Evolutionary conservation across 2,888 invertebrate genomes (phyloP).

Genomic region (Malacosoma neustria): DNA sequence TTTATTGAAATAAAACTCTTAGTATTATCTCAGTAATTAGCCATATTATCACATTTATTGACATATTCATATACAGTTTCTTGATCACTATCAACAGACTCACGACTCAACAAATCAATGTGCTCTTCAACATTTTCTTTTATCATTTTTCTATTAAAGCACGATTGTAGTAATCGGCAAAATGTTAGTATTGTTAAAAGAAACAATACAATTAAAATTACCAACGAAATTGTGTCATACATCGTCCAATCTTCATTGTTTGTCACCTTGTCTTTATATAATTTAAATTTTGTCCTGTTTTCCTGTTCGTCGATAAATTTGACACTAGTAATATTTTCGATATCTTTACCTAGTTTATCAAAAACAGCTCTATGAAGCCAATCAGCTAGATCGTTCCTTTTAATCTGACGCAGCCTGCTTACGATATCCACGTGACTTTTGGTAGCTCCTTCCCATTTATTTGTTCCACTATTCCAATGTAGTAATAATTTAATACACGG

Average conservation of each 20-base stretch:
- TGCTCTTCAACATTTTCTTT: conserved; percentile 13
- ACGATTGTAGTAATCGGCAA: conserved; percentile 3
- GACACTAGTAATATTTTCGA: conserved; percentile 34
- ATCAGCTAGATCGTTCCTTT: conserved; percentile 71
- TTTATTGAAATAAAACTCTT: too few species aligned
- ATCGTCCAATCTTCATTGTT: conserved; percentile 26
- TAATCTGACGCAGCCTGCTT: conserved; percentile 74
- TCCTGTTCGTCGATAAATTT: conserved; percentile 12
- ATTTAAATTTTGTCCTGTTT: conserved; percentile 11
- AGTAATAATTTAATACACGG: conserved; percentile 72
- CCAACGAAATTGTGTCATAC: conserved; percentile 31
- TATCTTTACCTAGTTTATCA: conserved; percentile 64
- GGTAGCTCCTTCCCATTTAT: conserved; percentile 62
- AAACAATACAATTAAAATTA: conserved; percentile 20
- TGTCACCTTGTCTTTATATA: conserved; percentile 15
- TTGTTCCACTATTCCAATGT: conserved; percentile 68
- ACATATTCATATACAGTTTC: conserved; percentile 23
- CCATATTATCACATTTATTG: not conserved
- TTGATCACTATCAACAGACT: conserved; percentile 23
- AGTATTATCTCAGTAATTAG: too few species aligned
- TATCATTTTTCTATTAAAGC: not conserved
- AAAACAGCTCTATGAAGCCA: conserved; percentile 77
- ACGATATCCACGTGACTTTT: conserved; percentile 72
- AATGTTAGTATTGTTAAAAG: conserved; percentile 18
- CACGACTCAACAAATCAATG: conserved; percentile 18